Base-by-base conservation (phyloP, 1,140 invertebrate genomes). In the Pygmarrhopalites habei region DNA sequence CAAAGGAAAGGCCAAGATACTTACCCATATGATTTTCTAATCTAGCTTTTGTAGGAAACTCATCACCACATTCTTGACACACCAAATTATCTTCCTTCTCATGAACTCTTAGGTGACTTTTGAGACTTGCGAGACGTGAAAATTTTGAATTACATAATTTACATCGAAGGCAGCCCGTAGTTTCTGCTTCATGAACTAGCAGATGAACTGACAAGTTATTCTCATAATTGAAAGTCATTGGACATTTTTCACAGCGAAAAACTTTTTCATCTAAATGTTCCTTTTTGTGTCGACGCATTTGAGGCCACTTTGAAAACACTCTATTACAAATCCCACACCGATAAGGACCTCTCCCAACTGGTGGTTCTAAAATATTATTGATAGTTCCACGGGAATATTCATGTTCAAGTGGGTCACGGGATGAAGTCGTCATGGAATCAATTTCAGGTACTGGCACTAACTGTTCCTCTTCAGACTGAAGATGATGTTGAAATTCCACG, bases 51-150 rank as follows among this genome's bases (percentile, higher is more conserved):
- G 81, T 80, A 58, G 78, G 76, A 75, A 87, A 87, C 70, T 84
- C 82, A 64, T 86, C 83, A 17, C 82, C 80, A 76, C 86, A 88
- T 71, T 86, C 83, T 12, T 78, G 76, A 72, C 86, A 88, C 66
- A 82, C 80, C 15, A 85, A 74, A 69, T 78, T 82, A 72, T 88
- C 85, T 68, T 87, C 85, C 65, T 80, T 81, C 71, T 85, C 81
- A 68, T 88, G 86, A 5, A 85, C 62, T 71, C 82, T 73, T 62
- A 88, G 78, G 72, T 88, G 86, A n/a, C 84, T 80, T 67, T 86
- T 87, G 2, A 87, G 77, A 74, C 84, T 83, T 17, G 86, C 85
- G 44, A 85, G 74, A 55, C 86, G 76, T 1, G 82, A 79, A 73
- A 87, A 87, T 66, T 79, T 82, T 73, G 79, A 79, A n/a, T 75